Conservation (phyloP, 2,113 vertebrate species). For the Copsychus sechellarum region DNA sequence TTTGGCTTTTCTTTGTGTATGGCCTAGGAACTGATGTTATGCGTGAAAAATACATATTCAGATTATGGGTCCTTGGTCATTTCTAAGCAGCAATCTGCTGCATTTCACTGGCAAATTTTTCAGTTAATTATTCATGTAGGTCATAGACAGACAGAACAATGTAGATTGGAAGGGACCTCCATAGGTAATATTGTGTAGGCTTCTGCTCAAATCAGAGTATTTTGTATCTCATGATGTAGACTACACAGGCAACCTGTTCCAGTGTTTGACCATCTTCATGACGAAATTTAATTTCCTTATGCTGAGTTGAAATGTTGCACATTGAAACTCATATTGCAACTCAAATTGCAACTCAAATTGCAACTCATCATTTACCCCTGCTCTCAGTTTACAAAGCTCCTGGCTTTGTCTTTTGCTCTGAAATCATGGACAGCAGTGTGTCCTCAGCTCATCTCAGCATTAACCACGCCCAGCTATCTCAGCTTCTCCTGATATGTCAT, state of each 20-base stretch:
- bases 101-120: not conserved
- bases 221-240: not conserved
- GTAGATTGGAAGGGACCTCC: not conserved
- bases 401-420: not conserved
- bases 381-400: not conserved
- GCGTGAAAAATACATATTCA: not conserved
- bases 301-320: not conserved
- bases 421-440: not conserved
- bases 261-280: not conserved
- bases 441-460: not conserved
- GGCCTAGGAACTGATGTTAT: not conserved
- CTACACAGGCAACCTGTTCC: not conserved
- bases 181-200: not conserved
- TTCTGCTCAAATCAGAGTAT: not conserved
- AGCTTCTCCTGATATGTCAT: not conserved
- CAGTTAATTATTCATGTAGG: not conserved
- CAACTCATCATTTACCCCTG: rapidly evolving
- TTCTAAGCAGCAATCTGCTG: not conserved
- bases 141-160: not conserved
- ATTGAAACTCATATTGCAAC: not conserved
- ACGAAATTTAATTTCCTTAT: not conserved
- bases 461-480: not conserved
- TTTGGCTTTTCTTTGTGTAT: not conserved
- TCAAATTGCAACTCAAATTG: not conserved
- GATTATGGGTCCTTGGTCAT: not conserved